phyloP scores from a whole-genome alignment of 1,140 invertebrate species.

The Lepidurus apus region DNA sequence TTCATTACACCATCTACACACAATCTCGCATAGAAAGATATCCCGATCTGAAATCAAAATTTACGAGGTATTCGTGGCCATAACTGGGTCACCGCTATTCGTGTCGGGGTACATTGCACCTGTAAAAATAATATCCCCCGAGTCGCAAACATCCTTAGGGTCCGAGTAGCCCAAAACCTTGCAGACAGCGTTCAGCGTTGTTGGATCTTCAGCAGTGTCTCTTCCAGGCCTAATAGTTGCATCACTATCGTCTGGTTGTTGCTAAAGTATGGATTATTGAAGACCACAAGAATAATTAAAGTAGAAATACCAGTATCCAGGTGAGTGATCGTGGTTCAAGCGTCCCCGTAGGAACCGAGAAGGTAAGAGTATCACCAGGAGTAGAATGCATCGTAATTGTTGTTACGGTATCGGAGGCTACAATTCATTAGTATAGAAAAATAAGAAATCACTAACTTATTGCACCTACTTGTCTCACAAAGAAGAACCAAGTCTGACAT shows the following conservation, averaged over 20 bases:
- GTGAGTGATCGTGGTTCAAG: not conserved
- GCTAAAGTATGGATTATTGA: not conserved
- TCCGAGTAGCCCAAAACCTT: not conserved
- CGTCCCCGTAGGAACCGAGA: not conserved
- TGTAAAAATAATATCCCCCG: not conserved
- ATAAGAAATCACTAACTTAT: no score
- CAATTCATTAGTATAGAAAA: not conserved
- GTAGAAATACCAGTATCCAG: not conserved
- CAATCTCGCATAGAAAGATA: not conserved
- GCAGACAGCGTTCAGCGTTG: not conserved
- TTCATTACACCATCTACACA: not conserved
- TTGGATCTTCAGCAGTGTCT: not conserved
- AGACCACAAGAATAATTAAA: no score
- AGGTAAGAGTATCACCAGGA: not conserved
- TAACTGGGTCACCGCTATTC: not conserved
- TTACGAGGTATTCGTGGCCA: not conserved
- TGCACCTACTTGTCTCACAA: not conserved
- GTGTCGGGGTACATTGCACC: not conserved
- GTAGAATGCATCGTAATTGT: not conserved
- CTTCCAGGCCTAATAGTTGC: not conserved
- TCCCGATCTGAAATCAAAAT: not conserved
- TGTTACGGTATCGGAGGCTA: not conserved
- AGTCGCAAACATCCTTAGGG: not conserved
- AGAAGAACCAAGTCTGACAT: not conserved
- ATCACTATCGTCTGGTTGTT: not conserved